These are phyloP conservation scores for Gobio gobio DNA, from an alignment of 2,113 vertebrate genomes.

Conservation along the genomic window DNA sequence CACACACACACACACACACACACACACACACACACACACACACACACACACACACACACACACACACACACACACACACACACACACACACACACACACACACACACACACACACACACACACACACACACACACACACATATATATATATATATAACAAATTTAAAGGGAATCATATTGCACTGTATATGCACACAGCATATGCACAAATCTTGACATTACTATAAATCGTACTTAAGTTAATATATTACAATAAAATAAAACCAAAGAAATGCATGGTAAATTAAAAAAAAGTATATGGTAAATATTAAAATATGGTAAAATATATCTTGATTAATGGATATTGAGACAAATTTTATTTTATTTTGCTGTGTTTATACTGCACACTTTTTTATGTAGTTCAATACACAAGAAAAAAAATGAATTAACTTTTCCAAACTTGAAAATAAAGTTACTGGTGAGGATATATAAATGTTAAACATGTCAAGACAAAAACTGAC, in stretches of 20 bases:
- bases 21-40: too few relatives aligned
- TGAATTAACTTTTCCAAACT: not conserved
- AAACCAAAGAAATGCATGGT: not conserved
- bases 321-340: too few relatives aligned
- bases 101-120: too few relatives aligned
- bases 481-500: conserved; percentile 10
- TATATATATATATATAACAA: too few relatives aligned
- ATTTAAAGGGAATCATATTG: too few relatives aligned
- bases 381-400: not conserved
- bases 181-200: too few relatives aligned
- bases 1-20: too few relatives aligned
- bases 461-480: not conserved
- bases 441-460: not conserved
- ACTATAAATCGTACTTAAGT: not conserved
- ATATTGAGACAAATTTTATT: too few relatives aligned
- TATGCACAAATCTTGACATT: not conserved
- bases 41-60: too few relatives aligned
- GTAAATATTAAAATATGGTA: not conserved
- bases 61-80: too few relatives aligned
- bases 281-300: not conserved
- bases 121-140: too few relatives aligned
- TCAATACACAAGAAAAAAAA: not conserved
- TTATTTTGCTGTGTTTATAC: not conserved
- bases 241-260: not conserved
- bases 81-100: too few relatives aligned